These are phyloP conservation scores for Notarius lentiginosus DNA, from an alignment of 2,113 vertebrate genomes.

Conservation along the genomic window DNA sequence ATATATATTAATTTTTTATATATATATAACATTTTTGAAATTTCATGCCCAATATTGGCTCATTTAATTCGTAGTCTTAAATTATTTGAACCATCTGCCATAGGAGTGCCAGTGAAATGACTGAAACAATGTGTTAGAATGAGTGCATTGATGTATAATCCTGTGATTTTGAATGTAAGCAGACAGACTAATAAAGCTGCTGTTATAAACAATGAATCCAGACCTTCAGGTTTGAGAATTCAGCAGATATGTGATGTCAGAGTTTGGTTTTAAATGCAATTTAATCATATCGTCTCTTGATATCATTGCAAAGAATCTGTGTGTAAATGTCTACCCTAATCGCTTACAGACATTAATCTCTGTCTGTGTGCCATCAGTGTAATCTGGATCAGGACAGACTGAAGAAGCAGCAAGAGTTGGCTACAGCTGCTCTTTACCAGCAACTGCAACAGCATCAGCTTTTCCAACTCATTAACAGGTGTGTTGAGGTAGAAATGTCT, in stretches of 20 bases:
- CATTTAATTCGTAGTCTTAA: neutral
- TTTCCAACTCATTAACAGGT: slow-evolving; percentile 88
- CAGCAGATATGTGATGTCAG: neutral
- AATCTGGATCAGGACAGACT: slow-evolving; percentile 90
- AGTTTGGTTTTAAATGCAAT: neutral
- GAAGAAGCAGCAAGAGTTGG: slow-evolving; percentile 86
- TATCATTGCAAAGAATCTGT: neutral
- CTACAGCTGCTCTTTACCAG: slow-evolving; percentile 80
- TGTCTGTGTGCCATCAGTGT: slow-evolving; percentile 64
- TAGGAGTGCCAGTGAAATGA: neutral
- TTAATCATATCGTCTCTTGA: neutral
- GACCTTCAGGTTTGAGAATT: no score
- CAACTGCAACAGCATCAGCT: slow-evolving; percentile 86
- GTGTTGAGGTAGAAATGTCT: neutral
- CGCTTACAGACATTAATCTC: neutral
- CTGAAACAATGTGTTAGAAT: neutral
- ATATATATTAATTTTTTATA: no score
- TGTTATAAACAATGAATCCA: neutral
- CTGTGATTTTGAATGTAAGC: no score
- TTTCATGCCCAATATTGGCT: no score
- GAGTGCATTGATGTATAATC: neutral
- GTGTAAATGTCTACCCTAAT: neutral
- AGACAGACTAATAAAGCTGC: neutral
- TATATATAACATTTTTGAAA: no score
- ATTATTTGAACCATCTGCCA: no score